Evolutionary conservation across 2,113 vertebrate species (phyloP).

Genomic region (Takifugu flavidus): DNA sequence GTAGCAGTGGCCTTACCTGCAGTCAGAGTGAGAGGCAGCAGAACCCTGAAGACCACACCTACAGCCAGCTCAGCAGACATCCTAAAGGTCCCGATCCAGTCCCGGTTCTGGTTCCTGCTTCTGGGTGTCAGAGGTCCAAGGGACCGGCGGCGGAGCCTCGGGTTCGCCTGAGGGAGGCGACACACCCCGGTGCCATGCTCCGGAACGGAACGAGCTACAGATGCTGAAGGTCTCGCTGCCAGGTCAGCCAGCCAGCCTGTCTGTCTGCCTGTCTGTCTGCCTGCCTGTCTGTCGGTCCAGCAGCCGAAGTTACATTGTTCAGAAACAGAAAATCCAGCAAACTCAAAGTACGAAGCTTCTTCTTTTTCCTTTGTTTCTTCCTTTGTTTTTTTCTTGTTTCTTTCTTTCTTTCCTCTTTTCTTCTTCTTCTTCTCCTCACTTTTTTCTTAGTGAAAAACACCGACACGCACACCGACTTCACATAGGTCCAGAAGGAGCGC

Average conservation of each 20-base stretch:
- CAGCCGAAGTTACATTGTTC: not conserved
- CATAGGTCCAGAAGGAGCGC: not conserved
- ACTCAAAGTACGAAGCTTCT: not conserved
- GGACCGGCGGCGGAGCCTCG: not conserved
- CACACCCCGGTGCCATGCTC: conserved; percentile 25
- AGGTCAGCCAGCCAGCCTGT: not conserved
- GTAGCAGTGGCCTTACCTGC: conserved; percentile 29
- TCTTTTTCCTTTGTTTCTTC: not conserved
- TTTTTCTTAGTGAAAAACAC: conserved; percentile 7
- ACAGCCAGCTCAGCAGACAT: conserved; percentile 40
- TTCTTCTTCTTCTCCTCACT: not conserved
- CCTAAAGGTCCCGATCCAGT: not conserved
- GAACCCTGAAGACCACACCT: conserved; percentile 36
- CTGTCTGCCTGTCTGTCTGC: not conserved
- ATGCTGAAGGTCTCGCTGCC: not conserved
- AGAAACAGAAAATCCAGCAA: not conserved
- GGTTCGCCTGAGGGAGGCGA: not conserved
- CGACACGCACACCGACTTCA: not conserved
- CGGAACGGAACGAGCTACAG: not conserved
- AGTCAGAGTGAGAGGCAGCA: conserved; percentile 46
- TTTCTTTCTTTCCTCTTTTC: not conserved
- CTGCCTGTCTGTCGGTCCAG: not conserved
- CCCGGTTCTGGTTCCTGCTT: not conserved
- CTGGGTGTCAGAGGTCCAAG: conserved; percentile 15
- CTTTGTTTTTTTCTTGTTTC: not conserved